These are phyloP conservation scores for Anastrepha ludens DNA, from an alignment of 1,140 invertebrate species.

Conservation along the genomic window DNA sequence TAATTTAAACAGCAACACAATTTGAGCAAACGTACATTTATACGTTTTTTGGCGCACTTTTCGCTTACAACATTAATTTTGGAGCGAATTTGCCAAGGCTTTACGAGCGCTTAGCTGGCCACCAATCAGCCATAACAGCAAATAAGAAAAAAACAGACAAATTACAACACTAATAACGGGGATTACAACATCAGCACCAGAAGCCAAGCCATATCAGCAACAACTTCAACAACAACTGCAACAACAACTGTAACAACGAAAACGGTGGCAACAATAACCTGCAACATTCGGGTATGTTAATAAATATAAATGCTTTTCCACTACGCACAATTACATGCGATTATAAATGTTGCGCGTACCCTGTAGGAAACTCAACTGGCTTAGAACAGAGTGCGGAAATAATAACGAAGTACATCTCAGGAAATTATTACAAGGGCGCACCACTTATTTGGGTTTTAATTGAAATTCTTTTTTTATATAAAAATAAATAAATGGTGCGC, in stretches of 20 bases:
- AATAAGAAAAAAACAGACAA: constrained; percentile 8
- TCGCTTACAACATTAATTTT: constrained; percentile 20
- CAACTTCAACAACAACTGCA: neutral
- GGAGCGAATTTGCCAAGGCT: constrained; percentile 32
- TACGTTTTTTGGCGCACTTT: neutral
- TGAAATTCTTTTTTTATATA: no score
- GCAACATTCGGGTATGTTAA: constrained; percentile 47
- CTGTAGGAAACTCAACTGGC: neutral
- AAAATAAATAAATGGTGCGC: no score
- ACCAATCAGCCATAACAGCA: constrained; percentile 30
- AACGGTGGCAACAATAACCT: neutral
- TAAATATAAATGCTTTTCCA: constrained; percentile 35
- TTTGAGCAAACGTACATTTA: neutral
- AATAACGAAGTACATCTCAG: no score
- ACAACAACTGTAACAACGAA: neutral
- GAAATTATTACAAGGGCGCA: no score
- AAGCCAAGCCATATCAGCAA: no score
- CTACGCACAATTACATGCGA: neutral
- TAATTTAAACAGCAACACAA: constrained; percentile 24
- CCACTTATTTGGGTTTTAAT: no score
- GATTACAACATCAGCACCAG: constrained; percentile 18
- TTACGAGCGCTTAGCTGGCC: constrained; percentile 35
- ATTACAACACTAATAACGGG: constrained; percentile 27
- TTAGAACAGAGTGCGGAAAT: no score
- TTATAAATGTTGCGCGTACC: neutral